These are phyloP conservation scores for Cerceris ruficornis DNA, from an alignment of 2,888 invertebrate genomes.

Conservation along the genomic window DNA sequence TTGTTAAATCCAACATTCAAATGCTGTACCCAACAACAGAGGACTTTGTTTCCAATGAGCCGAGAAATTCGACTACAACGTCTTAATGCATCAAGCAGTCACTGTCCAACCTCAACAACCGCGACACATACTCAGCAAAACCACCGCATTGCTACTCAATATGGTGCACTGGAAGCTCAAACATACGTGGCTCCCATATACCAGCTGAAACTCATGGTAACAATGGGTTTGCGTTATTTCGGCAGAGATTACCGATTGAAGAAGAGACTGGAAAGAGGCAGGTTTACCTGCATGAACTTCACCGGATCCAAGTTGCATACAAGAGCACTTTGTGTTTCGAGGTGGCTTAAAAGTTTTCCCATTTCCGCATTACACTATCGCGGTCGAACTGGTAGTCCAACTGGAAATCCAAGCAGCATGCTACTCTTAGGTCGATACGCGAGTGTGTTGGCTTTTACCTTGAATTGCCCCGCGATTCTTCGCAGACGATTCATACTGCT, in stretches of 20 bases:
- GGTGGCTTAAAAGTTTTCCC: slow-evolving; percentile 71
- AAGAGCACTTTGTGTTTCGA: slow-evolving; percentile 61
- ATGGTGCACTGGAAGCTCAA: no score
- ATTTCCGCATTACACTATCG: slow-evolving; percentile 65
- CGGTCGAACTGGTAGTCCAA: slow-evolving; percentile 53
- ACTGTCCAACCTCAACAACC: no score
- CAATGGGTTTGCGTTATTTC: slow-evolving; percentile 1
- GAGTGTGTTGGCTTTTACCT: slow-evolving; percentile 42
- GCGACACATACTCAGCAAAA: no score
- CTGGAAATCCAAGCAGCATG: slow-evolving; percentile 57
- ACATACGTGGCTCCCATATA: no score
- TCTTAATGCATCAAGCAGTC: no score
- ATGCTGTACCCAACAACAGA: no score
- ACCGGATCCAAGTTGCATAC: slow-evolving; percentile 50
- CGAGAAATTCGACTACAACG: no score
- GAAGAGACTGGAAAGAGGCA: slow-evolving; percentile 30
- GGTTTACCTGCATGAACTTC: slow-evolving; percentile 53
- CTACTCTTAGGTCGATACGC: slow-evolving; percentile 29
- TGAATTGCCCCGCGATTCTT: slow-evolving; percentile 50
- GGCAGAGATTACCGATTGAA: slow-evolving; percentile 43
- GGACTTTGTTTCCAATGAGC: no score
- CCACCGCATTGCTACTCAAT: no score
- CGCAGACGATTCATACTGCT: slow-evolving; percentile 49
- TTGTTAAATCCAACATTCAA: no score
- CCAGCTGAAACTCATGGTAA: no score